phyloP scores from a whole-genome alignment of 2,888 invertebrate species.

The Microplitis deprimator region DNA sequence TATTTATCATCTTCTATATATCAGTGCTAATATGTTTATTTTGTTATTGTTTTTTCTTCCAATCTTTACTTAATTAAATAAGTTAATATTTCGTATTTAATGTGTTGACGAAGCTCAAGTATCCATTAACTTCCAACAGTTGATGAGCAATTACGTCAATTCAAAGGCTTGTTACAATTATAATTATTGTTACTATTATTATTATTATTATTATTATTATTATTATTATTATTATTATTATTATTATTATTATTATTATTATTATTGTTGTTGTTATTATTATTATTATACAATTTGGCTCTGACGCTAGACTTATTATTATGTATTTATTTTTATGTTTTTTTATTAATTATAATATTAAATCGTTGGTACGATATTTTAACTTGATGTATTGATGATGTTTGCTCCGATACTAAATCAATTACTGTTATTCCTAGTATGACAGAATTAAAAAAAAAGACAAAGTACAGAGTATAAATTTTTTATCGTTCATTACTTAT shows the following conservation, averaged over 20 bases:
- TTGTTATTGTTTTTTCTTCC: neutral
- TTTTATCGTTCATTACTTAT: slow-evolving; percentile 8
- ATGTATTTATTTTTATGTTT: neutral
- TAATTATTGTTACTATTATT: neutral
- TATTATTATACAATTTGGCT: slow-evolving; percentile 40
- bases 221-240: slow-evolving; percentile 9
- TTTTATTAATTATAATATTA: slow-evolving; percentile 27
- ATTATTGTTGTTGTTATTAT: too few species aligned
- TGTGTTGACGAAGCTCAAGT: neutral
- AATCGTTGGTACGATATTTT: slow-evolving; percentile 11
- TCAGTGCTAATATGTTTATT: neutral
- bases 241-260: neutral
- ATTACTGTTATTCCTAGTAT: slow-evolving; percentile 35
- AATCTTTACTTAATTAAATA: neutral
- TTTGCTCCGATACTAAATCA: slow-evolving; percentile 2
- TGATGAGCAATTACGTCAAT: neutral
- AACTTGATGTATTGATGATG: slow-evolving; percentile 3
- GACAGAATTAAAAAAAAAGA: neutral
- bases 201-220: slow-evolving; percentile 6
- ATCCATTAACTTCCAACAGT: neutral
- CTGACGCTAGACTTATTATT: slow-evolving; percentile 40
- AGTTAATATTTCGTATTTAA: neutral
- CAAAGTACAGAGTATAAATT: neutral
- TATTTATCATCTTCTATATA: neutral
- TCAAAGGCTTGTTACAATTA: neutral